These are phyloP conservation scores for Luehdorfia chinensis DNA, from an alignment of 1,140 invertebrate genomes.

Conservation along the genomic window DNA sequence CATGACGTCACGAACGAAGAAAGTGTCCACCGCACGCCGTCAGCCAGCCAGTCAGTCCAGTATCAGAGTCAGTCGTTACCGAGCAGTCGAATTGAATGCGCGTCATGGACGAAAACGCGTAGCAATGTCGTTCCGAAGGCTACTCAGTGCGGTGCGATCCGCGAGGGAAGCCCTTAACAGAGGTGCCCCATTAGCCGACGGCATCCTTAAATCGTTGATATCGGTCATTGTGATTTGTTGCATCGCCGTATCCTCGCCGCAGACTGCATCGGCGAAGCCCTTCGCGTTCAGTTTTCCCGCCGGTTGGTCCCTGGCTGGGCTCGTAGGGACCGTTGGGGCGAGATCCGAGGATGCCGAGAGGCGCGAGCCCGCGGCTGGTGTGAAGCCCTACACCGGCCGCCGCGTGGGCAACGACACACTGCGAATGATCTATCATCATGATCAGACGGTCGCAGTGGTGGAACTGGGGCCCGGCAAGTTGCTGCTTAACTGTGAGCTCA, in stretches of 20 bases:
- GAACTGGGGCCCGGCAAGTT: constrained; percentile 82
- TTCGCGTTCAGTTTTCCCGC: constrained; percentile 73
- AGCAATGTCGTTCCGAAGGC: constrained; percentile 57
- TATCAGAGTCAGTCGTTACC: constrained; percentile 36
- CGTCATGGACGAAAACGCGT: constrained; percentile 41
- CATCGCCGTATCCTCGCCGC: constrained; percentile 63
- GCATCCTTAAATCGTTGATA: constrained; percentile 56
- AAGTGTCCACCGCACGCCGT: constrained; percentile 32
- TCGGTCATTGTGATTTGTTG: constrained; percentile 60
- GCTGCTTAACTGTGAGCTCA: constrained; percentile 86
- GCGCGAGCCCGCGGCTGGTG: constrained; percentile 45
- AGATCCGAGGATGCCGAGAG: constrained; percentile 43
- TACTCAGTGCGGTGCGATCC: constrained; percentile 54
- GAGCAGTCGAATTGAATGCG: constrained; percentile 29
- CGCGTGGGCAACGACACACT: constrained; percentile 80
- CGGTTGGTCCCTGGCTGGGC: constrained; percentile 61
- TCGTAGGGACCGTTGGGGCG: constrained; percentile 55
- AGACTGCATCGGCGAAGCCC: constrained; percentile 68
- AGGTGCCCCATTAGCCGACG: constrained; percentile 52
- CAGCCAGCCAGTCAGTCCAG: constrained; percentile 14
- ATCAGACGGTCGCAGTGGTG: constrained; percentile 88
- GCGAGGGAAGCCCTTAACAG: constrained; percentile 54
- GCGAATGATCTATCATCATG: constrained; percentile 85
- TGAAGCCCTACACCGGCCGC: constrained; percentile 80
- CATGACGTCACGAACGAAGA: constrained; percentile 55